Evolutionary conservation across 2,888 invertebrate species (phyloP).

Genomic region (Endomychus coccineus): DNA sequence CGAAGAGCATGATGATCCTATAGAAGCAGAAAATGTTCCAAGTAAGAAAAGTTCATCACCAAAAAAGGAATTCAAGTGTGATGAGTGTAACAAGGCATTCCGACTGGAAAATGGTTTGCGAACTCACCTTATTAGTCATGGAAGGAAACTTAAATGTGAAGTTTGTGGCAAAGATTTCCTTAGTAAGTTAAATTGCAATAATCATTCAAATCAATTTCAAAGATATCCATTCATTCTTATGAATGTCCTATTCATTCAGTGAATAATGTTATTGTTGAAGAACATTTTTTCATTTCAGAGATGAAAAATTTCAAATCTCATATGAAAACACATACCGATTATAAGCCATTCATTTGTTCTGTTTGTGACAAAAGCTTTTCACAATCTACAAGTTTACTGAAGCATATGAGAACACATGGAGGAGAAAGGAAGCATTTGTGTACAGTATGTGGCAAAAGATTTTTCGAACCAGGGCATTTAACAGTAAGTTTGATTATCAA

Average conservation of each 20-base stretch:
- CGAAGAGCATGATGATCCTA: neutral
- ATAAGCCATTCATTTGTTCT: constrained; percentile 34
- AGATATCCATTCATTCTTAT: neutral
- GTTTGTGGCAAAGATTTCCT: constrained; percentile 35
- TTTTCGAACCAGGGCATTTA: constrained; percentile 36
- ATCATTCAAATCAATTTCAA: neutral
- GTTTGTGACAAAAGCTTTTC: constrained; percentile 35
- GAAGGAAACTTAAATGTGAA: constrained; percentile 32
- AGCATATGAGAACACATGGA: constrained; percentile 36
- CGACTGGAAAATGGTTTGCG: constrained; percentile 28
- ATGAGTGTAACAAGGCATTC: constrained; percentile 32
- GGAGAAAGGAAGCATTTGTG: constrained; percentile 38
- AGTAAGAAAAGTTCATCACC: neutral
- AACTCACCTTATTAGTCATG: constrained; percentile 34
- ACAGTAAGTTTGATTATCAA: constrained; percentile 24
- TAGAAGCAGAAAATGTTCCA: neutral
- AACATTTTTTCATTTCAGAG: constrained; percentile 21
- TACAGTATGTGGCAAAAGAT: constrained; percentile 35
- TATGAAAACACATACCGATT: constrained; percentile 30
- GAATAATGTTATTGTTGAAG: neutral
- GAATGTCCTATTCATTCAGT: neutral
- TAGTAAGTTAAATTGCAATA: constrained; percentile 30
- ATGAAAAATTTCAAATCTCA: constrained; percentile 33
- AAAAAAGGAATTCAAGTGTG: constrained; percentile 19
- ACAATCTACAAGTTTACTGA: constrained; percentile 29